phyloP scores from a whole-genome alignment of 2,888 invertebrate genomes.

The Drosophila mettleri region DNA sequence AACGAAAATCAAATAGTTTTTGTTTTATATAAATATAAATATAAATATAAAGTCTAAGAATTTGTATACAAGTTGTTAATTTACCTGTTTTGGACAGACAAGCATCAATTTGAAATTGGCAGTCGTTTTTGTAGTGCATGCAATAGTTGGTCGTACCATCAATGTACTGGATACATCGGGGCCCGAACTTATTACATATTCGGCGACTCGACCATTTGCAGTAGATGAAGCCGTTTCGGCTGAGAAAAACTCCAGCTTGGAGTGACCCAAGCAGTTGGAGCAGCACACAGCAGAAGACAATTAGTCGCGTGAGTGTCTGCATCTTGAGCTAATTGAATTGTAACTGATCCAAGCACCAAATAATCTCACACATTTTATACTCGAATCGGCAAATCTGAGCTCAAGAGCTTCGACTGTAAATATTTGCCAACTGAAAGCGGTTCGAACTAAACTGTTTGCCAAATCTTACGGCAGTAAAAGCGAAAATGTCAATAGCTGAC shows the following conservation, averaged over 20 bases:
- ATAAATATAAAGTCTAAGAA: background rate
- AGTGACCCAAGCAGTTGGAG: constrained; percentile 21
- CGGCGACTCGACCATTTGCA: constrained; percentile 48
- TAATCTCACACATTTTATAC: constrained; percentile 26
- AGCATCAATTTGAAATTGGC: constrained; percentile 41
- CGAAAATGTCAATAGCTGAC: constrained; percentile 28
- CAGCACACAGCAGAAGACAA: constrained; percentile 6
- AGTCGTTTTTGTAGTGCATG: constrained; percentile 54
- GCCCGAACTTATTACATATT: constrained; percentile 35
- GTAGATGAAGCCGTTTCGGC: constrained; percentile 38
- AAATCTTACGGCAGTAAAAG: constrained; percentile 20
- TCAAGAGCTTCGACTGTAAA: constrained; percentile 16
- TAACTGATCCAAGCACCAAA: constrained; percentile 19
- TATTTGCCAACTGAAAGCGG: constrained; percentile 34
- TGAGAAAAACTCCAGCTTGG: constrained; percentile 42
- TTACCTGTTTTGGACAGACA: constrained; percentile 53
- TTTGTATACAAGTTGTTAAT: background rate
- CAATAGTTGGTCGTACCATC: constrained; percentile 8
- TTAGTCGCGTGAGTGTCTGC: constrained; percentile 10
- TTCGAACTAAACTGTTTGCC: constrained; percentile 9
- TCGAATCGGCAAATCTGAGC: background rate
- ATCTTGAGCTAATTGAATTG: constrained; percentile 11
- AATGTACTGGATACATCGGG: constrained; percentile 27
- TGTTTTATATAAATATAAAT: too few species aligned
- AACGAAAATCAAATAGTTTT: background rate